Percentiles rank a stretch among this genome's conserved stretches.
These are phyloP conservation scores for Amiota minor DNA, from an alignment of 2,888 invertebrate species.

Conservation along the genomic window DNA sequence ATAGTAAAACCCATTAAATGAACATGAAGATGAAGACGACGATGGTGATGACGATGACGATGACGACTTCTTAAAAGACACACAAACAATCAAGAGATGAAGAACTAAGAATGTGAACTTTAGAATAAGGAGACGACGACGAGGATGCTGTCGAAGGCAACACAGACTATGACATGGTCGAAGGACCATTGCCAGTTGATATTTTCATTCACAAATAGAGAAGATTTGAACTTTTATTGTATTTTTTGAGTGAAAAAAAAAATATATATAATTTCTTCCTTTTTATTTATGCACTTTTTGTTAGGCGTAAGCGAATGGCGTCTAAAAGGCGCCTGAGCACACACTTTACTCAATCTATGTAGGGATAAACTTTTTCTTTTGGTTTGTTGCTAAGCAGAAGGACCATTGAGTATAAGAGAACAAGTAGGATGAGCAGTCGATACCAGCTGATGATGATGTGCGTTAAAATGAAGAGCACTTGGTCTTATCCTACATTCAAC, in stretches of 20 bases:
- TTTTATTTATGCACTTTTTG: background rate
- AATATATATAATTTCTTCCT: too few species aligned
- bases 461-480: too few species aligned
- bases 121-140: background rate
- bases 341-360: background rate
- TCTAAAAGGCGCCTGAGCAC: background rate
- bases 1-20: background rate
- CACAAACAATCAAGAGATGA: too few species aligned
- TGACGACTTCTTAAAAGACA: too few species aligned
- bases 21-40: background rate
- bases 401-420: too few species aligned
- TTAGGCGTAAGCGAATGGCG: background rate
- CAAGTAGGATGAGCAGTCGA: background rate
- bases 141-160: background rate
- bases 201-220: constrained; percentile 10
- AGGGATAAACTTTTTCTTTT: background rate
- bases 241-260: background rate
- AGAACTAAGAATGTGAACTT: too few species aligned
- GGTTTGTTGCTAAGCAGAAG: constrained; percentile 3
- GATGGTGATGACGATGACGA: background rate
- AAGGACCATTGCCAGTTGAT: background rate
- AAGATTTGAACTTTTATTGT: constrained; percentile 2
- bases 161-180: background rate
- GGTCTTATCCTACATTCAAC: too few species aligned
- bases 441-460: constrained; percentile 3